Base-by-base conservation (phyloP, 2,888 invertebrate species). In the Caenorhabditis panamensis region DNA sequence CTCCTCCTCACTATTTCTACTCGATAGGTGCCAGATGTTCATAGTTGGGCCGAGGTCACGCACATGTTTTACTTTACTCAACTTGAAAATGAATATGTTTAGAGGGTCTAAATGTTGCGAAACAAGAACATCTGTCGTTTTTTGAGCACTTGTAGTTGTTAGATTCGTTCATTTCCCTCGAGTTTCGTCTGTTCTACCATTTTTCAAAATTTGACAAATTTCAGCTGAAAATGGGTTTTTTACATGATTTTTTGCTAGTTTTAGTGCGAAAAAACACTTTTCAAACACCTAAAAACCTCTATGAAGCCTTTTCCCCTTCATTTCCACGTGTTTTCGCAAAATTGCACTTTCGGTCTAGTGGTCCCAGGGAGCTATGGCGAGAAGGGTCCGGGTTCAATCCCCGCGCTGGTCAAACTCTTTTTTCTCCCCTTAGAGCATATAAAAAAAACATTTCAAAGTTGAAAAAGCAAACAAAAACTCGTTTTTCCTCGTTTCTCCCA, bases 301-400 rank as follows among this genome's bases (percentile, higher is more conserved):
- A 16, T 41, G 8, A 41, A 41, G 5, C 36, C 36, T 5, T 36
- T 41, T 41, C 16, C 41, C 41, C 11, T 3, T 41, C 41, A 41
- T 41, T 41, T 41, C 41, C 16, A 11, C n/a, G 9, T 0, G 44
- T 44, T 44, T 61, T 24, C 1, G 3, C 6, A 24, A 26, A 44
- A 61, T 13, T 44, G 61, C 8, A 16, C 58, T 37, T 44, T 28
- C 47, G 59, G 49, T 49, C 28, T 41, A 69, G 58, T 59, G 58
- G 59, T 64, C 53, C 24, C 37, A 64, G 16, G 63, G n/a, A n/a
- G n/a, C 31, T 20, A 31, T 22, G 2, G 22, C 20, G 11, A 9
- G 18, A 18, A 9, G 9, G 37, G 22, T 20, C 20, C 28, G 44
- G 26, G 49, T 63, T 51, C 49, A 26, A 51, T 26, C 49, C 49